Evolutionary conservation across 2,113 vertebrate species (phyloP).

Genomic region (Anseranas semipalmata): DNA sequence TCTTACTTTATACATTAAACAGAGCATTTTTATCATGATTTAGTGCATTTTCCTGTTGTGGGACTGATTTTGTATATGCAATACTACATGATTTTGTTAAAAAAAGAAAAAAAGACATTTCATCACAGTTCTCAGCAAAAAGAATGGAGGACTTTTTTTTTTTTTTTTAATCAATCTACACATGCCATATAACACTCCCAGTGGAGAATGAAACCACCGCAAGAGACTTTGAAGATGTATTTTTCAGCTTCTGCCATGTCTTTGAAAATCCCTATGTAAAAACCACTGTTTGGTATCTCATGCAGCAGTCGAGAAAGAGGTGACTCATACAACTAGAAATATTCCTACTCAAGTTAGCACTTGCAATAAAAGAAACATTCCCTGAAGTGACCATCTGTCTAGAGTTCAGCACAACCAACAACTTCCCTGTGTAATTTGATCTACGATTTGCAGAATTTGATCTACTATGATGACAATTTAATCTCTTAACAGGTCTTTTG

Average conservation of each 20-base stretch:
- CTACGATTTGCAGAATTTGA: neutral
- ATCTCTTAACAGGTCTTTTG: neutral
- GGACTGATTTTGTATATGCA: constrained; percentile 1
- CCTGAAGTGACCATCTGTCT: constrained; percentile 42
- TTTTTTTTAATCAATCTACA: neutral
- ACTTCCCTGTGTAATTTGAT: neutral
- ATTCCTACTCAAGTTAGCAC: neutral
- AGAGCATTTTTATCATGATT: constrained; percentile 6
- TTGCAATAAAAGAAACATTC: constrained; percentile 5
- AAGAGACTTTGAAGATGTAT: neutral
- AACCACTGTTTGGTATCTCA: neutral
- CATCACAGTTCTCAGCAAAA: constrained; percentile 9
- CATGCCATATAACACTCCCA: neutral
- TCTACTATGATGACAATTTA: neutral
- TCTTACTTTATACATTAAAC: constrained; percentile 35
- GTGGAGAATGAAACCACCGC: neutral
- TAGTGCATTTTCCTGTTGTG: constrained; percentile 13
- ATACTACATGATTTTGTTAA: neutral
- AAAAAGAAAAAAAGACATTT: neutral
- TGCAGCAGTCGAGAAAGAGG: neutral
- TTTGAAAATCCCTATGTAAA: neutral
- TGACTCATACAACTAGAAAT: constrained; percentile 52
- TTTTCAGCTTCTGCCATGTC: neutral
- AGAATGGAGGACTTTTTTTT: neutral
- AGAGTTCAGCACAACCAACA: constrained; percentile 3